Conservation (phyloP, 2,888 invertebrate genomes). For the Ferrisia virgata region DNA sequence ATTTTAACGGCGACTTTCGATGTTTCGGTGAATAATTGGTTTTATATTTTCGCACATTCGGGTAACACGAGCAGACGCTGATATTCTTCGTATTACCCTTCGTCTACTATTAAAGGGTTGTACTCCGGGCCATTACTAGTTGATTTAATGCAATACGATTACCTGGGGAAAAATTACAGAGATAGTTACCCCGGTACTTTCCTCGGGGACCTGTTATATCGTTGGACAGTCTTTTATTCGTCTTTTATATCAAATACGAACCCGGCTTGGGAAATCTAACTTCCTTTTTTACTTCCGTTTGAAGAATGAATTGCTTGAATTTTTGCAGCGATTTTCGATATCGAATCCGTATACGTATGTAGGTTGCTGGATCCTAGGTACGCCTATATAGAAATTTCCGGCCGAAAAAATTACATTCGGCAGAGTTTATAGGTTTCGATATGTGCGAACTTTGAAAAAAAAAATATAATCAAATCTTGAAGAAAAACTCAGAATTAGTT, state of each 20-base stretch:
- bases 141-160: conserved; percentile 17
- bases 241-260: background rate
- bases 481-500: too few relatives aligned
- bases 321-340: background rate
- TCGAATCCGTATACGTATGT: background rate
- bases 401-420: too few relatives aligned
- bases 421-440: too few relatives aligned
- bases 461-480: too few relatives aligned
- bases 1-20: background rate
- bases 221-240: conserved; percentile 3
- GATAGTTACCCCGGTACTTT: background rate
- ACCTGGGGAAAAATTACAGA: conserved; percentile 17
- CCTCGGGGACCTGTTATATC: conserved; percentile 14
- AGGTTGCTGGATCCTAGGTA: too few relatives aligned
- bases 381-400: too few relatives aligned
- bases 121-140: conserved; percentile 3
- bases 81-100: background rate
- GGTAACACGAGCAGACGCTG: background rate
- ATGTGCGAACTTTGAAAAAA: too few relatives aligned
- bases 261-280: background rate
- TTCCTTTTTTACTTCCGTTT: conserved; percentile 1
- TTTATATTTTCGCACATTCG: conserved; percentile 14
- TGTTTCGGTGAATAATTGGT: conserved; percentile 10
- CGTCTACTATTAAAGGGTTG: conserved; percentile 2
- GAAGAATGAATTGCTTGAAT: background rate